Evolutionary conservation across 2,113 vertebrate genomes (phyloP).

Genomic region (pig (Sus scrofa)): DNA sequence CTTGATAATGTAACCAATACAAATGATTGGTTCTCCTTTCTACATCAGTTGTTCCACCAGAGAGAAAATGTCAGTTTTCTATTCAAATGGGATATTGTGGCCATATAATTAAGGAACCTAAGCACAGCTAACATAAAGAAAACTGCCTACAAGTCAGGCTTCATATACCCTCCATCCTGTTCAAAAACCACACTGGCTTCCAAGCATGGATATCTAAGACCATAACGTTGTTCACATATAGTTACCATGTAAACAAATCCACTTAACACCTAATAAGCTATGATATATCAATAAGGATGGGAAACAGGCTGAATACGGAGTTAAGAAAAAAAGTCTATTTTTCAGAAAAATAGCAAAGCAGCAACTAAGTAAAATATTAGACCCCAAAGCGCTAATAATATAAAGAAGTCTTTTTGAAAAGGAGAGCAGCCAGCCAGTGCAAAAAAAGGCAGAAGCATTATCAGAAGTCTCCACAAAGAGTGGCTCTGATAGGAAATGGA

Average conservation of each 20-base stretch:
- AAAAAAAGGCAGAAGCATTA: background rate
- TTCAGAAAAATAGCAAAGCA: constrained; percentile 25
- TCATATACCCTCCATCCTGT: background rate
- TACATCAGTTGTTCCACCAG: background rate
- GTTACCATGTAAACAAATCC: background rate
- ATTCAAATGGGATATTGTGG: background rate
- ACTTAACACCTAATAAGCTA: background rate
- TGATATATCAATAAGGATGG: background rate
- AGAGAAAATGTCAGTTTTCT: background rate
- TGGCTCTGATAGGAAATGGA: background rate
- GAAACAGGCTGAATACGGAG: background rate
- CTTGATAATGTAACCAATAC: background rate
- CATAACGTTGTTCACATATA: background rate
- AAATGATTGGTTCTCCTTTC: background rate
- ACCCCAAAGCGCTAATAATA: background rate
- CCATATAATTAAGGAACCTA: background rate
- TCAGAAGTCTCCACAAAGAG: background rate
- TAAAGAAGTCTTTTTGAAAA: background rate
- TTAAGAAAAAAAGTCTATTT: background rate
- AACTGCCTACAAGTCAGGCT: background rate
- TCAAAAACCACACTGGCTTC: background rate
- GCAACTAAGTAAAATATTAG: background rate
- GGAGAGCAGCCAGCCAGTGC: background rate
- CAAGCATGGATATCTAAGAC: background rate
- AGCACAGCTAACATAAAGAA: background rate